A percentile compares a stretch with the other conserved stretches of the same genome.
phyloP scores from a whole-genome alignment of 2,888 invertebrate species.

The Diplazon laetatorius region DNA sequence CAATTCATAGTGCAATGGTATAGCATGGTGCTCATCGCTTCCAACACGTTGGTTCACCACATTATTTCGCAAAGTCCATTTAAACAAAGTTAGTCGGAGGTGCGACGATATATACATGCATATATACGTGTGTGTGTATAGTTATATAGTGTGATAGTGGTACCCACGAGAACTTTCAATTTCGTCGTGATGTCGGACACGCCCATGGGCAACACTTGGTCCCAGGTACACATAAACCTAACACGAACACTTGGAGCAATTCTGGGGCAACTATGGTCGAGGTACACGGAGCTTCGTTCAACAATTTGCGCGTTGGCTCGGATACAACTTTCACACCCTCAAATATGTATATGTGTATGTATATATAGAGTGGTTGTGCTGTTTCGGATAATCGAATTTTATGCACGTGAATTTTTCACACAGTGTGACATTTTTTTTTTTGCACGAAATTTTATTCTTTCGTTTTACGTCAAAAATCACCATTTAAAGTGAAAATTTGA shows the following conservation, averaged over 20 bases:
- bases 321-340: constrained; percentile 20
- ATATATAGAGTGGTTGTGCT: not conserved
- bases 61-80: constrained; percentile 32
- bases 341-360: too few relatives aligned
- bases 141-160: constrained; percentile 7
- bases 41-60: constrained; percentile 15
- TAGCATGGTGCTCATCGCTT: not conserved
- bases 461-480: too few relatives aligned
- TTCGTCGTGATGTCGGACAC: constrained; percentile 31
- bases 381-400: constrained; percentile 3
- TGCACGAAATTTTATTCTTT: too few relatives aligned
- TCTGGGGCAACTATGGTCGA: constrained; percentile 7
- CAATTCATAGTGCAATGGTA: not conserved
- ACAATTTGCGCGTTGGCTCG: constrained; percentile 19
- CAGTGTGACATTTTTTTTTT: constrained; percentile 3
- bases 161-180: constrained; percentile 37
- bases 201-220: constrained; percentile 12
- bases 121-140: too few relatives aligned
- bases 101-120: too few relatives aligned
- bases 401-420: not conserved
- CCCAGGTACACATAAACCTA: constrained; percentile 16
- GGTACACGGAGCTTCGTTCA: constrained; percentile 17
- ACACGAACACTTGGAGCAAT: constrained; percentile 29
- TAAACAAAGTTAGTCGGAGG: constrained; percentile 17
- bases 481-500: too few relatives aligned